phyloP scores from a whole-genome alignment of 2,113 vertebrate species.

The Cephalophus harveyi region DNA sequence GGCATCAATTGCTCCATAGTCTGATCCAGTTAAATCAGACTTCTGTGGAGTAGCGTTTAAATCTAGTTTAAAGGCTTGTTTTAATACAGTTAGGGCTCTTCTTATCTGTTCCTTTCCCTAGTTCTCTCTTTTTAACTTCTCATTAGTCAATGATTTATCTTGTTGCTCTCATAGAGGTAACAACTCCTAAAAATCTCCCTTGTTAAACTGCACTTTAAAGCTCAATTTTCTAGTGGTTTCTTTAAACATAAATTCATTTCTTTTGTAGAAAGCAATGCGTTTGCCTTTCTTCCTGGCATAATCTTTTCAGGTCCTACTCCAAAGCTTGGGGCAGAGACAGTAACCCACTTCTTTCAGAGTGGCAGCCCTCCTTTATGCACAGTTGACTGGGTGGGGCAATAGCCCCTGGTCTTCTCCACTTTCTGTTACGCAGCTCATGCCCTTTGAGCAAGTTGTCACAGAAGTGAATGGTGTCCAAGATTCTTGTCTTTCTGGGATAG shows the following conservation, averaged over 20 bases:
- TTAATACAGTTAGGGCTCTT: background rate
- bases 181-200: background rate
- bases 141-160: background rate
- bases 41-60: background rate
- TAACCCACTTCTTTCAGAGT: background rate
- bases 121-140: background rate
- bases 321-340: background rate
- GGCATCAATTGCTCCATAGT: background rate
- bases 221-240: background rate
- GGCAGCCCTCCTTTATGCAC: background rate
- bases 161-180: background rate
- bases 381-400: no score
- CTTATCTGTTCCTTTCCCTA: background rate
- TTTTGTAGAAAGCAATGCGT: background rate
- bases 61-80: background rate
- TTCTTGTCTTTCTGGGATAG: background rate
- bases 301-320: background rate
- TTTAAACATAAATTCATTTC: background rate
- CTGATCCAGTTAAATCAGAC: background rate
- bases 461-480: rapidly evolving
- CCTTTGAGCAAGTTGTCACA: background rate
- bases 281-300: background rate
- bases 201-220: background rate
- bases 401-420: background rate
- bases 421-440: no score